These are phyloP conservation scores for Eupeodes latifasciatus DNA, from an alignment of 2,888 invertebrate species.

Conservation along the genomic window DNA sequence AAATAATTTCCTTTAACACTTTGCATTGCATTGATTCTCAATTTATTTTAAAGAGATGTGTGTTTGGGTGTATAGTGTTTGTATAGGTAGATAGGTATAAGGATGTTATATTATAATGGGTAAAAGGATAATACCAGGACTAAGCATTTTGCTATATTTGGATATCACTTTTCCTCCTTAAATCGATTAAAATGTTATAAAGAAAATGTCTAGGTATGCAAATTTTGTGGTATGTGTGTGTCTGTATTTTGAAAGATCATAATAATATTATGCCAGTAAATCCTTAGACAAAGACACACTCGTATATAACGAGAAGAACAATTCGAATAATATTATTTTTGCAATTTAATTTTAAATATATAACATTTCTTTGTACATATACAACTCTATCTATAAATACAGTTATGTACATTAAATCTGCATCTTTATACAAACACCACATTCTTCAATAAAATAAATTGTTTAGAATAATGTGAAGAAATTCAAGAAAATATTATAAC, in stretches of 20 bases:
- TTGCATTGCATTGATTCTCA: slow-evolving; percentile 28
- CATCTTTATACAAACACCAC: background rate
- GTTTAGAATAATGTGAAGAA: background rate
- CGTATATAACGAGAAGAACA: background rate
- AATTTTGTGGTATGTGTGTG: background rate
- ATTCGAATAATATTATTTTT: slow-evolving; percentile 28
- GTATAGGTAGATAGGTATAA: background rate
- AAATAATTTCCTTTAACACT: slow-evolving; percentile 31
- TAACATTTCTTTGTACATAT: background rate
- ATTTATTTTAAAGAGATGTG: slow-evolving; percentile 22
- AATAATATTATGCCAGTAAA: slow-evolving; percentile 14
- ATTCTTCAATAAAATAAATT: slow-evolving; percentile 1
- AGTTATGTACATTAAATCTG: background rate
- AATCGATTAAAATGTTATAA: background rate
- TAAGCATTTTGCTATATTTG: background rate
- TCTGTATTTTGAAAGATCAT: background rate
- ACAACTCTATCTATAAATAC: background rate
- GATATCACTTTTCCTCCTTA: background rate
- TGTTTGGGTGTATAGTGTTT: too few species aligned
- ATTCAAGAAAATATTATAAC: slow-evolving; percentile 16
- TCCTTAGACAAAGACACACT: background rate
- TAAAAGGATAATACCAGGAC: slow-evolving; percentile 1
- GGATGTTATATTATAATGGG: background rate
- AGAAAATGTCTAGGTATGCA: slow-evolving; percentile 9
- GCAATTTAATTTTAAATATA: slow-evolving; percentile 29